Evolutionary conservation across 2,113 vertebrate genomes (phyloP).

Genomic region (Panthera tigris): DNA sequence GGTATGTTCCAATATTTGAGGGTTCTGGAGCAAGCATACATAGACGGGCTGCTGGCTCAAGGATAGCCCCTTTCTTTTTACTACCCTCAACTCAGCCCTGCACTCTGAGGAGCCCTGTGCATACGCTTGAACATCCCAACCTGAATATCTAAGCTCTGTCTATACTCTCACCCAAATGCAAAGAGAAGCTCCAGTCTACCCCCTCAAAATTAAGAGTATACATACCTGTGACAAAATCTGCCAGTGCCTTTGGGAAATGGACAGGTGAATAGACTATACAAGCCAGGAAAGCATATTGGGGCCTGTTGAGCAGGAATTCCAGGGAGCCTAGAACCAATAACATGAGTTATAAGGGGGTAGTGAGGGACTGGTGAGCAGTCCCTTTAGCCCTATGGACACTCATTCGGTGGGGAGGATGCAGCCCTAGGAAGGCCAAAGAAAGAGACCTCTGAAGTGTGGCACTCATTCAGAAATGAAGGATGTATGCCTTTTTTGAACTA

Average conservation of each 20-base stretch:
- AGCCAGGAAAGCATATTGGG: not conserved
- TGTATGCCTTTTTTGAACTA: not conserved
- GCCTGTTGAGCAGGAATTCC: not conserved
- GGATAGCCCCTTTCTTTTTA: not conserved
- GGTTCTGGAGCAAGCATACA: not conserved
- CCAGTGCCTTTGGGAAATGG: not conserved
- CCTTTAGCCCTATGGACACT: not conserved
- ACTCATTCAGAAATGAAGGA: not conserved
- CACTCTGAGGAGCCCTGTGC: not conserved
- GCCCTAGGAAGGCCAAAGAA: not conserved
- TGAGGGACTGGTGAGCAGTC: not conserved
- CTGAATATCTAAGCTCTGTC: not conserved
- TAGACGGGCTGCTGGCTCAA: not conserved
- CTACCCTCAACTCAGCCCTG: not conserved
- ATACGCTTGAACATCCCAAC: not conserved
- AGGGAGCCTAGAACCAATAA: not conserved
- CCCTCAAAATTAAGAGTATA: not conserved
- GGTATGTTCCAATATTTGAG: not conserved
- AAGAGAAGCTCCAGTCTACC: not conserved
- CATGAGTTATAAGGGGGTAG: not conserved
- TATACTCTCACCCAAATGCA: not conserved
- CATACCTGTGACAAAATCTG: not conserved
- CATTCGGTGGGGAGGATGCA: not conserved
- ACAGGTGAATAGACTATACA: not conserved
- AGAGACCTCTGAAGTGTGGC: no score